Evolutionary conservation across 92 coral and sea anemone species (phyloP), one percentile per base, ranked within the genome.

Genomic region (Zoanthus sociatus): DNA sequence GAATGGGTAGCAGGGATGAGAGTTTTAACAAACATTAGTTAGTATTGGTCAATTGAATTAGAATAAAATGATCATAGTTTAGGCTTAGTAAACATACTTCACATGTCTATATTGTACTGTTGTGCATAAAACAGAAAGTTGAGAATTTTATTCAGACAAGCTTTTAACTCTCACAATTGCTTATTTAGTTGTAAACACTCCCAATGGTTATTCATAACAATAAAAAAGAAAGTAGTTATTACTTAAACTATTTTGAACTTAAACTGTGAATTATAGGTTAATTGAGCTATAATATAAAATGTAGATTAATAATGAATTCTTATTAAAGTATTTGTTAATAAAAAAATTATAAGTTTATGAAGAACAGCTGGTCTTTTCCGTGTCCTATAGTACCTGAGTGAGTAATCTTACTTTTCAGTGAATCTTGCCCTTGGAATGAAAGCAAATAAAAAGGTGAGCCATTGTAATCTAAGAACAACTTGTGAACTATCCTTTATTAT

Each of bases 391-490:
- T 37, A 37, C 42, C 4, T 37, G 42, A 37, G 3, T 37, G 42
- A 37, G 42, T 37, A 37, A 58, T 53, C 26, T 86, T 60, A 77
- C 4, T 84, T 76, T 71, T 1, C 87, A 97, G 99, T 97, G 7
- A 97, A 97, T 82, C 86, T 97, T 77, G 99, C 99, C 21, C 83
- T 97, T 54, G 97, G 98, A 56, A 83, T 97, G 95, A 54, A 92
- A 64, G 88, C 97, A 54, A 78, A 86, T 60, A 77, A 93, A 1
- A 95, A 96, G 98, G 98, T 96, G 77, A 44, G 82, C 33, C 33
- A 37, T 37, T 37, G 1, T 26, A 26, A 26, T 37, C 42, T 37
- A 12, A 26, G 33, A 16, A 46, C 16, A 55, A 15, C 15, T 11
- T 4, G 0, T 55, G 15, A 0, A 3, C 4, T 8, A 18, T 14